Evolutionary conservation across 2,113 vertebrate species (phyloP), one percentile per base, ranked within the genome.

Genomic region (Daphoenositta chrysoptera): DNA sequence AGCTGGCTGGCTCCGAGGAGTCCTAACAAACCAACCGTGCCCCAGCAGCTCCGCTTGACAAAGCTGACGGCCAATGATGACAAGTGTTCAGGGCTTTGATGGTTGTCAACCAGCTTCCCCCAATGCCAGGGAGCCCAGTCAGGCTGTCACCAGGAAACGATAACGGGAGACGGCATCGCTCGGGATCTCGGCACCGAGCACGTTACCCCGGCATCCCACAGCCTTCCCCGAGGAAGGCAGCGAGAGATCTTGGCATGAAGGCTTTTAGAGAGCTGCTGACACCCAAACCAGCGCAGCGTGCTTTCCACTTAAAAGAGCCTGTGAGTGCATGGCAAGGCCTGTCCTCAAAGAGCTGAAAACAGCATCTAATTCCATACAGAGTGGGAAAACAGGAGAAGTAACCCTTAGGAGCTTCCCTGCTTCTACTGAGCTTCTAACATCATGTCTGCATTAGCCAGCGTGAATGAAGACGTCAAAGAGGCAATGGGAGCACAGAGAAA

Each of bases 401-500:
- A 10, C 42, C 21, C 63, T 5, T 3, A 3, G 13, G 54, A 61
- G 71, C 86, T 28, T 4, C 78, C 50, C 72, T 7, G 78, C 80
- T 57, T 17, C 90, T 14, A 1, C 37, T 1, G 14, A 33, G 26
- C 27, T 66, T 27, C 72, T 4, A 19, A 6, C 5, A 30, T 1
- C 40, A 2, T 2, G 4, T 21, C 58, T 76, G 4, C 21, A 1
- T 30, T 0, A 8, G 11, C 50, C 42, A 11, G 13, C 0, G 7
- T 2, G 10, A 57, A 54, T 47, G 66, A 88, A 58, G 64, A 64
- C 10, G 28, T 61, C 66, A 27, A 13, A 44, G 47, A 45, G 83
- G 64, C 79, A 73, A 89, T 1, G 64, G 42, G 20, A 68, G 87
- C 30, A n/a, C 84, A 37, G 16, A 42, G 26, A 72, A 68, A 81